Conservation (phyloP, 2,113 vertebrate genomes). For the Poicephalus meyeri region DNA sequence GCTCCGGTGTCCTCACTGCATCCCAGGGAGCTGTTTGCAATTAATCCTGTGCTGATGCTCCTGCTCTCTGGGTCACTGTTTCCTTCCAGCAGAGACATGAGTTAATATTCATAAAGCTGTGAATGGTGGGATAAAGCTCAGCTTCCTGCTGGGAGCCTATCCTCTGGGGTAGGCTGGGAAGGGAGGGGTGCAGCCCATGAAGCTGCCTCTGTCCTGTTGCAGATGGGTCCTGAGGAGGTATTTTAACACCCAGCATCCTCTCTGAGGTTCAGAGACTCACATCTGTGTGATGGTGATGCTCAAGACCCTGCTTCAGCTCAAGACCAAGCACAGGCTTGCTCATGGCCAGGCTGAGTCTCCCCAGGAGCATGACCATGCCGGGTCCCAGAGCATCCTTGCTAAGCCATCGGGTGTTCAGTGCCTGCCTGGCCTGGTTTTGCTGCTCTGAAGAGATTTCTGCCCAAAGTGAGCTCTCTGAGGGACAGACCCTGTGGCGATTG, state of each 20-base stretch:
- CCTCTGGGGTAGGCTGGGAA: not conserved
- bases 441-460: not conserved
- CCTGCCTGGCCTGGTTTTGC: not conserved
- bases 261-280: not conserved
- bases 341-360: fast-evolving
- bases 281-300: fast-evolving
- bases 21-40: fast-evolving
- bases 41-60: not conserved
- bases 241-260: not conserved
- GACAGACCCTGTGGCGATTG: not conserved
- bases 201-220: not conserved
- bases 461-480: not conserved
- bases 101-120: not conserved
- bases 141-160: fast-evolving
- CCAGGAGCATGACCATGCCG: fast-evolving
- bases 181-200: not conserved
- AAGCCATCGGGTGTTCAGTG: fast-evolving
- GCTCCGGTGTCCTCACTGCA: not conserved
- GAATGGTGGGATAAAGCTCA: not conserved
- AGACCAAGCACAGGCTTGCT: fast-evolving
- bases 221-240: not conserved
- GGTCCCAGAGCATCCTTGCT: not conserved
- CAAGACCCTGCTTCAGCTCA: not conserved
- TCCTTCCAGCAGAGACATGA: not conserved
- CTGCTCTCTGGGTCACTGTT: fast-evolving